Evolutionary conservation across 1,140 invertebrate species (phyloP), one percentile per base, ranked within the genome.

Genomic region (Lanistes nyassanus): DNA sequence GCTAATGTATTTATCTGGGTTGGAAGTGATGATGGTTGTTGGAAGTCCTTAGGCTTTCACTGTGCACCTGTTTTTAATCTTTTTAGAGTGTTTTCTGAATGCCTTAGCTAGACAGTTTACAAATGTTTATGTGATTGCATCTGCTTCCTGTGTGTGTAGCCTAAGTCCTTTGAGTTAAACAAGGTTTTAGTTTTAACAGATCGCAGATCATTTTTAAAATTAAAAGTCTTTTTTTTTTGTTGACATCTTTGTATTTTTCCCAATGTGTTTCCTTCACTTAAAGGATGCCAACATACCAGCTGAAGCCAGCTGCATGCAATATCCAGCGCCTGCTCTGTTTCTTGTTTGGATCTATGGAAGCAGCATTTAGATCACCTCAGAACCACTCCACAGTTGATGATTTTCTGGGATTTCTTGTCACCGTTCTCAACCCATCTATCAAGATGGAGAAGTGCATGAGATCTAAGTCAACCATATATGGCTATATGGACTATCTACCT

Each of bases 261-360:
- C 3, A 42, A 36, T 16, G 37, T 26, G 19, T 2, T 67, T 47
- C 36, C 6, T 36, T 66, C 26, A 11, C n/a, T 68, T 56, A 13
- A 73, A 81, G 80, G 39, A n/a, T 77, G 7, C 67, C 69, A 51
- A 31, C 39, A 19, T 60, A 39, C 26, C 74, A 76, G 70, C 68
- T 81, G 34, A 79, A 68, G 58, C 73, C 76, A n/a, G 31, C 83
- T 34, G 62, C 75, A 6, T 69, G 51, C 16, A 78, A 78, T 36
- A 51, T 83, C n/a, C 70, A 78, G 16, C 76, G 81, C 7, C 55
- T 84, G 31, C 47, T 84, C 3, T 67, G 76, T 19, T 58, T 83
- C n/a, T 79, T 83, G 39, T 82, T 73, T 70, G 77, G 79, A 64
- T 78, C 79, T 39, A 19, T 85, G 26, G 75, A 80, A 19, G 51